Base-by-base conservation (phyloP, 2,113 vertebrate species). In the Notarius quadriscutis region DNA sequence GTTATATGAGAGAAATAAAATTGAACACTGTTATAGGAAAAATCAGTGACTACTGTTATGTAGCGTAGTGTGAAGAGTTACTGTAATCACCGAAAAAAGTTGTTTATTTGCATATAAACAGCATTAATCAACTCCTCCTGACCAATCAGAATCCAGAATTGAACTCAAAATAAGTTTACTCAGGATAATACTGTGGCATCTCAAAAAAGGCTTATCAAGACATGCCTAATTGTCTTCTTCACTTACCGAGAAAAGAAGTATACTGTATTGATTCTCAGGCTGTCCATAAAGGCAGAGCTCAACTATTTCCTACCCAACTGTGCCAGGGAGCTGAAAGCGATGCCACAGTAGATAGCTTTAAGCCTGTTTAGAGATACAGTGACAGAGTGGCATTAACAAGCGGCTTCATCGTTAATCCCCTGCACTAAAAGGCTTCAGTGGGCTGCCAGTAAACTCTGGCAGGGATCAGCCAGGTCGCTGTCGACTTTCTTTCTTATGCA, bases 361-460 rank as follows among this genome's bases (percentile, higher is more conserved):
- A 84, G 60, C 22, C 75, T 58, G 63, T 86, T 90, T 63, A 20
- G n/a, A 17, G 10, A 50, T 9, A 12, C 22, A 30, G 85, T 87
- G 90, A 90, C 80, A 89, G 87, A 91, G 83, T 80, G 88, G 84
- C 86, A 71, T 88, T 88, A 71, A 75, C 30, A 60, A 75, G 88
- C 62, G 77, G 50, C 53, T 58, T 34, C 27, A 1, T 77, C 50
- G 12, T 41, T 86, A 82, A 80, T 85, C 72, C 80, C 25, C 69
- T n/a, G 72, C 69, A 60, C 34, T 88, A 88, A 90, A 89, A 89
- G 89, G 87, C 87, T 91, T 90, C 84, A 17, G 78, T 58, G 30
- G 58, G 5, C 75, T 67, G 58, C 71, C 83, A 72, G 74, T 85
- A 79, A 84, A 58, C 8, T 63, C 81, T 34, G 74, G 18, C 65